Base-by-base conservation (phyloP, 92 coral and sea anemone species). In the Muricea muricata region DNA sequence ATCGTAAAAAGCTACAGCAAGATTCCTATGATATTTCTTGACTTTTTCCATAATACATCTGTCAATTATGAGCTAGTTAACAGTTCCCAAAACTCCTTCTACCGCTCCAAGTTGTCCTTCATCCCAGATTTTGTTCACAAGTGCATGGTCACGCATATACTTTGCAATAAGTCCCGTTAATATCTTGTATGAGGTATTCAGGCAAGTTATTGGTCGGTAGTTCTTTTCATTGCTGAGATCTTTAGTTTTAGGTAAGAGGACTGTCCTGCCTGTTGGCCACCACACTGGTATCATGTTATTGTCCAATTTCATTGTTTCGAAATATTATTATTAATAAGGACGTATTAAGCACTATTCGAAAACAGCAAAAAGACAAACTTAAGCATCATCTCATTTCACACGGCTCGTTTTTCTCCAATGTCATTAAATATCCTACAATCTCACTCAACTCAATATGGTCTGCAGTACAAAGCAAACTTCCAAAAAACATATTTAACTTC, bases 41-140 rank as follows among this genome's bases (percentile, higher is more conserved):
- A 86, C 89, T 65, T 85, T 85, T 7, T 77, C 89, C 89, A 78
- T 77, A 13, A 78, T 85, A 40, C 85, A 61, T 29, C 18, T 39
- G 60, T 85, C 87, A n/a, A 85, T 37, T 12, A 78, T 11, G 42
- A 85, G 45, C 50, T 85, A 75, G 25, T 81, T 81, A 12, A 81
- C 81, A 14, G 86, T 81, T 8, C 86, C 86, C 6, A 81, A 32
- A 2, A 67, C 81, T 7, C 86, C 81, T 42, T 81, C 86, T n/a
- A 67, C 30, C 1, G 55, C 86, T 81, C 58, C 86, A n/a, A 81
- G 77, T 32, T 81, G 86, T 26, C 86, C 86, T 67, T 65, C 86
- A 54, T 65, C 72, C 72, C 72, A 65, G 26, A 25, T 65, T 18
- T 65, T 28, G 29, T 65, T 65, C 26, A 17, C 26, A n/a, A 15